Conservation (phyloP, 2,888 invertebrate species). For the Neoaliturus tenellus region DNA sequence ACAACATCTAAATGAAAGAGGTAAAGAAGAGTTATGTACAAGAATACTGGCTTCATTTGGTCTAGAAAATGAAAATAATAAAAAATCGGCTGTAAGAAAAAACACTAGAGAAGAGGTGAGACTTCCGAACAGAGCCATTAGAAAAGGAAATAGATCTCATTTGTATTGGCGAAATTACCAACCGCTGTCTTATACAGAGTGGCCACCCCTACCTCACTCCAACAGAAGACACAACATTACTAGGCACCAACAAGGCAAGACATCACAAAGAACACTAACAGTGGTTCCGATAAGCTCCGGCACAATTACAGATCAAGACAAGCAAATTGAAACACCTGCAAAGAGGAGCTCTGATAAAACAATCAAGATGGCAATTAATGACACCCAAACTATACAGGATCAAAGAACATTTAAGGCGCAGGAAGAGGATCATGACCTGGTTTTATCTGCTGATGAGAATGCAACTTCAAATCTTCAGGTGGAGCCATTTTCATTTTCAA, state of each 20-base stretch:
- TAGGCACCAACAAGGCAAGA: background rate
- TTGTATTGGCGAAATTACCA: background rate
- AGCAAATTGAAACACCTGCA: background rate
- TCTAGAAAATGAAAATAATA: background rate
- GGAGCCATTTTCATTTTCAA: background rate
- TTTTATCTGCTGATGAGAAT: background rate
- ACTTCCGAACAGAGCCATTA: background rate
- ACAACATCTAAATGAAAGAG: background rate
- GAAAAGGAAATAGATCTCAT: background rate
- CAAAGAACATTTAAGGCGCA: background rate
- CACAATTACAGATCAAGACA: background rate
- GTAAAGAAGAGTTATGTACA: background rate
- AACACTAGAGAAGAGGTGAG: background rate
- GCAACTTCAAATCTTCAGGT: background rate
- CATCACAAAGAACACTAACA: background rate
- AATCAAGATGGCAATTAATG: background rate
- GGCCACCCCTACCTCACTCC: background rate
- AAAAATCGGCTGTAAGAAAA: background rate
- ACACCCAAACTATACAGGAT: background rate
- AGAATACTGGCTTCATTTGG: background rate
- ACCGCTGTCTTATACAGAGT: background rate
- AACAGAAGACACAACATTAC: background rate
- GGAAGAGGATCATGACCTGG: background rate
- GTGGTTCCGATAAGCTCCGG: background rate
- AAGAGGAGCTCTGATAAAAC: too few relatives aligned